Conservation (phyloP, 2,888 invertebrate species). For the Eristalis arbustorum region DNA sequence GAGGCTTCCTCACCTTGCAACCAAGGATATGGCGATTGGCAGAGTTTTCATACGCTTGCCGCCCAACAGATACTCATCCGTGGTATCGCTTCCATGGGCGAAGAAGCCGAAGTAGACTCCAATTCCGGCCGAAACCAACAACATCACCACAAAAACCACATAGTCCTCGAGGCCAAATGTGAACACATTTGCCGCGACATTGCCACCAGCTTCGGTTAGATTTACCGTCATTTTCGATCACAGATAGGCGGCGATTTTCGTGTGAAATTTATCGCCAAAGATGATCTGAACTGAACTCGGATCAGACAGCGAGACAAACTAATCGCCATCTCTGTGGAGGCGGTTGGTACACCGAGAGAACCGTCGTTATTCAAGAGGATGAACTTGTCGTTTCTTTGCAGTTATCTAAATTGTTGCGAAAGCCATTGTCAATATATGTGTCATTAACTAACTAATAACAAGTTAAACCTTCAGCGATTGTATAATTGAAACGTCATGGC, state of each 20-base stretch:
- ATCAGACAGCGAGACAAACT: neutral
- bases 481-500: neutral
- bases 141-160: constrained; percentile 82
- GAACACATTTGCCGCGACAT: constrained; percentile 63
- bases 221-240: constrained; percentile 18
- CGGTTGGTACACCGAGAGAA: neutral
- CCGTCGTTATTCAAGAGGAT: neutral
- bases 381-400: neutral
- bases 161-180: constrained; percentile 80
- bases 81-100: constrained; percentile 81
- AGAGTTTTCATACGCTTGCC: constrained; percentile 82
- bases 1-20: constrained; percentile 80
- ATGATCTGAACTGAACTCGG: neutral
- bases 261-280: neutral
- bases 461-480: neutral
- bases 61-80: constrained; percentile 83
- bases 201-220: neutral
- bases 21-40: constrained; percentile 84
- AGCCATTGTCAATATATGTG: constrained; percentile 11
- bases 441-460: constrained; percentile 1
- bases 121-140: constrained; percentile 81
- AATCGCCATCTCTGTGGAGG: neutral
- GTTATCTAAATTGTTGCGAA: constrained; percentile 16
- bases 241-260: neutral
- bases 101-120: constrained; percentile 83